These are phyloP conservation scores for Elephas maximus DNA, from an alignment of 2,113 vertebrate genomes.

Conservation along the genomic window DNA sequence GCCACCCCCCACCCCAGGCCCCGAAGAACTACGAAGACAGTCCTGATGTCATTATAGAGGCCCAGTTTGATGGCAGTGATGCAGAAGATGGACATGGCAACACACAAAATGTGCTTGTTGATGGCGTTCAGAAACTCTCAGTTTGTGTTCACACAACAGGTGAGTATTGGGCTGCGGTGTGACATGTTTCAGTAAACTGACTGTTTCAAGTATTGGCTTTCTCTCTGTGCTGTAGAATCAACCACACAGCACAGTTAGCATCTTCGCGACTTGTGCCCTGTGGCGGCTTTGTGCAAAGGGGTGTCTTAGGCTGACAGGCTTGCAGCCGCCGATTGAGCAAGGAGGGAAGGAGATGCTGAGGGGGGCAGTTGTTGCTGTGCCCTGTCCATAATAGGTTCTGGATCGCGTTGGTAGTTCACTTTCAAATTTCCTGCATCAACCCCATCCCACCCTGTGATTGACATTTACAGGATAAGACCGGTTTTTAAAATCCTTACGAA, in stretches of 20 bases:
- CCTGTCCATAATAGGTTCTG: neutral
- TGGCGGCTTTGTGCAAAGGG: neutral
- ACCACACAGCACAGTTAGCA: rapidly evolving
- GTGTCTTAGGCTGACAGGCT: neutral
- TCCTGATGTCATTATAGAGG: conserved; percentile 90
- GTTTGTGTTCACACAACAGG: conserved; percentile 81
- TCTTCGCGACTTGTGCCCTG: neutral
- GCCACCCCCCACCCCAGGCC: conserved; percentile 52
- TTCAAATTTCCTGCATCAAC: neutral
- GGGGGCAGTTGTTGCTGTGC: neutral
- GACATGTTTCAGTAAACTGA: conserved; percentile 53
- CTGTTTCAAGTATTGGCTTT: neutral
- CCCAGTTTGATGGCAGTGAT: conserved; percentile 89
- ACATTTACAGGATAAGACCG: neutral
- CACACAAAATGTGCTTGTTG: conserved; percentile 60
- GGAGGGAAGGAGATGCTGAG: neutral
- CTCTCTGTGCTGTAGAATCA: neutral
- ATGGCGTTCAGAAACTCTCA: conserved; percentile 82
- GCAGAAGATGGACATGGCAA: conserved; percentile 82
- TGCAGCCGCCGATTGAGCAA: neutral
- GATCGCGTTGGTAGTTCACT: neutral
- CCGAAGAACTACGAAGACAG: conserved; percentile 67
- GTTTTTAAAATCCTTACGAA: conserved; percentile 14
- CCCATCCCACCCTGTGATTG: neutral
- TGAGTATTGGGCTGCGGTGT: conserved; percentile 81